Evolutionary conservation across 2,888 invertebrate genomes (phyloP), one percentile per base, ranked within the genome.

Genomic region (Hyppa rectilinea): DNA sequence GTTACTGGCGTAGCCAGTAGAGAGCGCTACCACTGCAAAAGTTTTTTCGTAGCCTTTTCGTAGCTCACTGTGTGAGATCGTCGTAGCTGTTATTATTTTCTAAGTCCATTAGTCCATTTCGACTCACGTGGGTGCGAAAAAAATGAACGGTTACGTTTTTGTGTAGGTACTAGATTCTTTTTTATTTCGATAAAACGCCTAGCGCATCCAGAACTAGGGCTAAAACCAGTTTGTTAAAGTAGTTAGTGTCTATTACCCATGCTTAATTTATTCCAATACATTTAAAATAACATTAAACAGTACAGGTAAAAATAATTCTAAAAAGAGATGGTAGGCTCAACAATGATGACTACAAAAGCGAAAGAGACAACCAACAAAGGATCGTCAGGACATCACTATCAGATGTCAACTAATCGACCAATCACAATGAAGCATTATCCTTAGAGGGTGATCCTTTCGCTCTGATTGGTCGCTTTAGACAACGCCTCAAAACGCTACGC

Each of bases 381-480:
- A 92, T 90, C 89, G 80, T 71, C 90, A 94, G 94, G 94, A 94
- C 90, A 91, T 91, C 87, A 87, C 87, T 82, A 75, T 81, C 88
- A 89, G 85, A 87, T 91, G 85, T 88, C 87, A 83, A 80, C 75
- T 74, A 59, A 82, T 78, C 76, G 68, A 83, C 95, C 95, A 95
- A 95, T 96, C 88, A 84, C 79, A 83, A 77, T 58, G 56, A 65
- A 78, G 81, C 82, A 76, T 90, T 94, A 93, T 95, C 95, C 95
- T 95, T 92, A 68, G 85, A 93, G 92, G 92, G 91, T 89, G 88
- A 95, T 95, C 93, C 94, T 94, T 89, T 86, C 56, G 73, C 84
- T 87, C 82, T 89, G 90, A 95, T 96, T 95, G 95, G 95, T 80
- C 70, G 89, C 76, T 76, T 85, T 73, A 95, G 95, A 95, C 90